Conservation (phyloP, 2,888 invertebrate species). For the Strigamia maritima region DNA sequence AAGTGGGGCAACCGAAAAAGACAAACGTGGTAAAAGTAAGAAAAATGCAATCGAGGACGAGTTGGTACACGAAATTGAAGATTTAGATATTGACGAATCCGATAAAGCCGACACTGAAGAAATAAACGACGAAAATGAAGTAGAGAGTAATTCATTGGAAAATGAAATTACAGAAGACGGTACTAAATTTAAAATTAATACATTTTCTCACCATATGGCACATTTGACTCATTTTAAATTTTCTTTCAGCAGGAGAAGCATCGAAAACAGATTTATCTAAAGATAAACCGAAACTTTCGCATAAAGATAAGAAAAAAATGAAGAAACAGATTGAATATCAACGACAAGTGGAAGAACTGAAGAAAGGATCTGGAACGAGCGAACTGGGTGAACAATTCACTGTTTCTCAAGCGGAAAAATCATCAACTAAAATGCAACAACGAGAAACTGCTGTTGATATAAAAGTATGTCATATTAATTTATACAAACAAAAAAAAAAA, state of each 20-base stretch:
- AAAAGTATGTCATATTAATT: slow-evolving; percentile 62
- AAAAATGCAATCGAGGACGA: slow-evolving; percentile 40
- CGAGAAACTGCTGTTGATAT: slow-evolving; percentile 94
- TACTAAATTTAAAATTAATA: too few relatives aligned
- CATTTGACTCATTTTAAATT: background rate
- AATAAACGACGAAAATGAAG: slow-evolving; percentile 36
- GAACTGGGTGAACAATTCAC: slow-evolving; percentile 92
- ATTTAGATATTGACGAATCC: slow-evolving; percentile 47
- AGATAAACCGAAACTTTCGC: slow-evolving; percentile 5
- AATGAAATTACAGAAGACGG: background rate
- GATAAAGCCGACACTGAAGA: slow-evolving; percentile 50
- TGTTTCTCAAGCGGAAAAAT: slow-evolving; percentile 74
- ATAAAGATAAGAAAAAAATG: slow-evolving; percentile 19
- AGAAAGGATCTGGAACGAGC: slow-evolving; percentile 84
- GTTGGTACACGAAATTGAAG: slow-evolving; percentile 36
- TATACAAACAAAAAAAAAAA: background rate
- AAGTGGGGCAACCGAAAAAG: slow-evolving; percentile 41
- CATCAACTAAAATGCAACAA: slow-evolving; percentile 66
- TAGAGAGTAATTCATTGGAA: background rate
- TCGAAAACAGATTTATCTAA: background rate
- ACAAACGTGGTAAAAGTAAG: slow-evolving; percentile 40
- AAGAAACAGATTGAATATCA: slow-evolving; percentile 74
- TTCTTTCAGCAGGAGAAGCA: background rate
- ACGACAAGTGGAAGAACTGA: slow-evolving; percentile 76
- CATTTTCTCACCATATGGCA: too few relatives aligned